phyloP scores from a whole-genome alignment of 2,113 vertebrate genomes.

The Nibea albiflora region DNA sequence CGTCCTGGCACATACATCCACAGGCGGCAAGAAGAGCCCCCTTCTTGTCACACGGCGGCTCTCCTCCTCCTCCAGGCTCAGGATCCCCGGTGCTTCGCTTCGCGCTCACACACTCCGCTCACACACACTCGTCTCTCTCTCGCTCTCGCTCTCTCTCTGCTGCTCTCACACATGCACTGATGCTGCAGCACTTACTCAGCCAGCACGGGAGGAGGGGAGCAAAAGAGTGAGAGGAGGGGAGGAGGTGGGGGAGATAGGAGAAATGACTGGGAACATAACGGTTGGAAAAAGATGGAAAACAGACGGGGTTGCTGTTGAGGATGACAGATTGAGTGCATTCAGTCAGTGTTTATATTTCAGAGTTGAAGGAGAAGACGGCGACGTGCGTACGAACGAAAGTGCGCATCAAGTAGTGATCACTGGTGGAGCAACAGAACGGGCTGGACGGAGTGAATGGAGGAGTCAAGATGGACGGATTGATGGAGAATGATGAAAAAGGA shows the following conservation, averaged over 20 bases:
- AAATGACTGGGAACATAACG: conserved; percentile 65
- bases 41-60: conserved; percentile 65
- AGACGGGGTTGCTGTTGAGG: conserved; percentile 32
- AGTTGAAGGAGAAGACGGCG: conserved; percentile 19
- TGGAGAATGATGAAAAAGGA: conserved; percentile 34
- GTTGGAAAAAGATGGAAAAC: conserved; percentile 44
- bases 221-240: conserved; percentile 39
- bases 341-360: conserved; percentile 34
- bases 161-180: conserved; percentile 75
- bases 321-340: conserved; percentile 38
- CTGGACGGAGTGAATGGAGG: conserved; percentile 43
- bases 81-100: conserved; percentile 76
- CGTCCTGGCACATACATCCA: conserved; percentile 77
- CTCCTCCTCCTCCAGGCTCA: conserved; percentile 62
- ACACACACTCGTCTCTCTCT: conserved; percentile 66
- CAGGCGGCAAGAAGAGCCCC: conserved; percentile 67
- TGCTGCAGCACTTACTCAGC: conserved; percentile 85
- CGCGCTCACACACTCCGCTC: conserved; percentile 69
- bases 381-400: conserved; percentile 40
- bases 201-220: conserved; percentile 78
- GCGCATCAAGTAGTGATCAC: conserved; percentile 62
- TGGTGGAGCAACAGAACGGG: conserved; percentile 10
- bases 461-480: conserved; percentile 60
- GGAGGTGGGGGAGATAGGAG: conserved; percentile 42
- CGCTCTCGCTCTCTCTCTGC: conserved; percentile 31